These are phyloP conservation scores for Muntiacus reevesi DNA, from an alignment of 2,113 vertebrate genomes.

Conservation along the genomic window DNA sequence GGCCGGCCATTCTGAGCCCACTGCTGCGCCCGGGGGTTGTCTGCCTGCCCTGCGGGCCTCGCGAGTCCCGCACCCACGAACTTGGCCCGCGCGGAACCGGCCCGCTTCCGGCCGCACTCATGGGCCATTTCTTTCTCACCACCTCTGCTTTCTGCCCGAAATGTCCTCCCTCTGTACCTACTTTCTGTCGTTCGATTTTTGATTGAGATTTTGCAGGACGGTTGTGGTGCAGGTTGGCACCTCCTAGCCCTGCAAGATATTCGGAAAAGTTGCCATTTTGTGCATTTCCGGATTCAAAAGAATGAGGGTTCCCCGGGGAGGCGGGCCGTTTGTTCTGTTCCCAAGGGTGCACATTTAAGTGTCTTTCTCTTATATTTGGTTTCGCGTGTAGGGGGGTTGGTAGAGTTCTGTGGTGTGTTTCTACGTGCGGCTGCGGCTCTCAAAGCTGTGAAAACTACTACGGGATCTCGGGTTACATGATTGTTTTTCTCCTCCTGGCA, in stretches of 20 bases:
- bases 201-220: background rate
- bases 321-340: background rate
- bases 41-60: background rate
- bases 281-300: slow-evolving; percentile 15
- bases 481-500: slow-evolving; percentile 72
- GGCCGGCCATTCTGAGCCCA: background rate
- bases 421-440: background rate
- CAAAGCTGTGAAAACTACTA: slow-evolving; percentile 69
- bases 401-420: background rate
- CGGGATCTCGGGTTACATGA: slow-evolving; percentile 54
- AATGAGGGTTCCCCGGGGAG: background rate
- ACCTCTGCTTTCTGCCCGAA: background rate
- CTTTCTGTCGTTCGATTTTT: background rate
- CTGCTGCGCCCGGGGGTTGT: accelerated
- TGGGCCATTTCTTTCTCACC: background rate
- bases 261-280: slow-evolving; percentile 44
- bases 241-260: background rate
- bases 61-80: background rate
- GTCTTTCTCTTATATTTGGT: background rate
- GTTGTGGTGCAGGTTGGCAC: background rate
- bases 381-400: background rate
- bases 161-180: accelerated
- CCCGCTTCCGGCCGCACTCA: background rate
- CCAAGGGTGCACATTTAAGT: background rate
- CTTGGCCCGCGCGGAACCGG: background rate